Conservation (phyloP, 2,888 invertebrate genomes). For the Atrina japonica region DNA sequence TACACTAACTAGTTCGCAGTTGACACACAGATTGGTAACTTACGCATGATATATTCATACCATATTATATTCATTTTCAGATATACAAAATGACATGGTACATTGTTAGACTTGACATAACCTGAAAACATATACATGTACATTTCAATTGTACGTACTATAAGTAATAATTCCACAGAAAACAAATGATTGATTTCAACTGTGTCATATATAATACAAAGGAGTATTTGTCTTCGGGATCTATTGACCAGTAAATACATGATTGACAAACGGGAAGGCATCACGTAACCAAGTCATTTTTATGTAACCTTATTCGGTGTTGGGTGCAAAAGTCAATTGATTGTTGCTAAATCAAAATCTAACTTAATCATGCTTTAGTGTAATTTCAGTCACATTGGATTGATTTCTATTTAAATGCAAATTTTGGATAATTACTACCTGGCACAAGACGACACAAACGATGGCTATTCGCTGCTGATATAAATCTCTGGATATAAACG, state of each 20-base stretch:
- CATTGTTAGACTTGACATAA: too few species aligned
- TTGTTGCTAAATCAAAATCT: constrained; percentile 4
- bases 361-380: not conserved
- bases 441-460: constrained; percentile 1
- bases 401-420: not conserved
- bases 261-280: constrained; percentile 22
- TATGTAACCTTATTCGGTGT: constrained; percentile 27
- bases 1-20: too few species aligned
- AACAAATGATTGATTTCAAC: too few species aligned
- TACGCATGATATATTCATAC: too few species aligned
- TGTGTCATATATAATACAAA: constrained; percentile 13
- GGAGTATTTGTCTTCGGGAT: constrained; percentile 24
- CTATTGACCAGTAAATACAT: constrained; percentile 29
- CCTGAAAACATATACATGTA: too few species aligned
- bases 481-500: too few species aligned
- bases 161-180: too few species aligned
- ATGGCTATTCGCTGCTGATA: too few species aligned
- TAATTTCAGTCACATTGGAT: not conserved
- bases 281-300: constrained; percentile 32
- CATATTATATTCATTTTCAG: too few species aligned
- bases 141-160: too few species aligned
- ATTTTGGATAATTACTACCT: not conserved
- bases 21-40: too few species aligned
- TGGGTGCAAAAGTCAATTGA: constrained; percentile 10
- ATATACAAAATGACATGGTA: too few species aligned